phyloP scores from a whole-genome alignment of 1,140 invertebrate species.

The Tetranychus cinnabarinus region DNA sequence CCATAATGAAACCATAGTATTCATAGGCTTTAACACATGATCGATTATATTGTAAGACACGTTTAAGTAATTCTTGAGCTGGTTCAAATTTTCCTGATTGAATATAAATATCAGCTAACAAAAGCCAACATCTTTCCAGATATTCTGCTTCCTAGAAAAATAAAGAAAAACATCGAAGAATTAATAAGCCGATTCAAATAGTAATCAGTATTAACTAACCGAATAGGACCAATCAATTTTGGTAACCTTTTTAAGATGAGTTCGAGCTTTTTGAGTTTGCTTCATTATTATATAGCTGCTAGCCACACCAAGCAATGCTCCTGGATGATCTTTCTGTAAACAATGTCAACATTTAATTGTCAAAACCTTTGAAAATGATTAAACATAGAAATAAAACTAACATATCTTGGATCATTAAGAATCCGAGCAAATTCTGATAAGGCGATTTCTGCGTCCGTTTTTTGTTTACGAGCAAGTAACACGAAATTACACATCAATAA shows the following conservation, averaged over 20 bases:
- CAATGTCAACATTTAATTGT: conserved; percentile 11
- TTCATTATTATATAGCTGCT: conserved; percentile 58
- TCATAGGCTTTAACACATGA: conserved; percentile 76
- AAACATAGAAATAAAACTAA: conserved; percentile 6
- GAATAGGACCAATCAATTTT: conserved; percentile 73
- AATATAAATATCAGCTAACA: conserved; percentile 74
- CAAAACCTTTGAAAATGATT: background rate
- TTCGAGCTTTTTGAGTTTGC: conserved; percentile 61
- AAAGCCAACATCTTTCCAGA: conserved; percentile 75
- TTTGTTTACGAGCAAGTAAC: conserved; percentile 57
- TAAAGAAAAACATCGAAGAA: background rate
- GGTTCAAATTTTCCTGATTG: conserved; percentile 61
- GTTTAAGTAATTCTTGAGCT: conserved; percentile 51
- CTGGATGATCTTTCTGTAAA: conserved; percentile 40
- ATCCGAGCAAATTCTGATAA: conserved; percentile 53
- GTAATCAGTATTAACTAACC: conserved; percentile 5
- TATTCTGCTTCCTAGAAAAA: conserved; percentile 55
- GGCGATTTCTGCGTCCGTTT: conserved; percentile 55
- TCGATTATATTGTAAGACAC: conserved; percentile 60
- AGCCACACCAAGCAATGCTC: conserved; percentile 66
- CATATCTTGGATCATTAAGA: conserved; percentile 28
- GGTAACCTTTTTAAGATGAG: conserved; percentile 67
- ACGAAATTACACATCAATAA: conserved; percentile 56
- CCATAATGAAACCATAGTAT: conserved; percentile 56
- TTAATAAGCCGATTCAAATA: background rate